phyloP scores from a whole-genome alignment of 1,140 invertebrate genomes.

The Rhopalosiphum maidis region DNA sequence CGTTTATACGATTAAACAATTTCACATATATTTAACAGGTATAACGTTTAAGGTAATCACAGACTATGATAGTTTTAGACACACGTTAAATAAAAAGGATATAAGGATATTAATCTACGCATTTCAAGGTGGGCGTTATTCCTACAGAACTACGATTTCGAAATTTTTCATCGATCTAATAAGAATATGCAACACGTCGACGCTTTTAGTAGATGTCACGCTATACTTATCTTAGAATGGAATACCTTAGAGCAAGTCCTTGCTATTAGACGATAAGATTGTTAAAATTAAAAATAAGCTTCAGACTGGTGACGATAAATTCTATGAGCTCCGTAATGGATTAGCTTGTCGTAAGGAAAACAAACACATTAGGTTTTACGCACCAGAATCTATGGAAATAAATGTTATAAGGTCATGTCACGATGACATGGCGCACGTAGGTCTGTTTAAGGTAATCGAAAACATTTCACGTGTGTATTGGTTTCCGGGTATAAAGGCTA shows the following conservation, averaged over 20 bases:
- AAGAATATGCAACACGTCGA: neutral
- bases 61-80: neutral
- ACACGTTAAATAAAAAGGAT: conserved; percentile 60
- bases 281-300: neutral
- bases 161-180: neutral
- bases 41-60: conserved; percentile 21
- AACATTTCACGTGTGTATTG: neutral
- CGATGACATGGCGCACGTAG: neutral
- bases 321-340: neutral
- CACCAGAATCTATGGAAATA: neutral
- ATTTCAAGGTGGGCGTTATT: conserved; percentile 4
- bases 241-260: neutral
- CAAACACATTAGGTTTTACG: neutral
- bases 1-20: neutral
- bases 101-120: conserved; percentile 58
- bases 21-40: neutral
- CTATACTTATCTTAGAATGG: neutral
- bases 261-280: neutral
- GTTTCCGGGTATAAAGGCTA: neutral
- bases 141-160: conserved; percentile 19
- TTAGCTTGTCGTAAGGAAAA: neutral
- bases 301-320: neutral
- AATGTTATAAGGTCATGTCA: neutral
- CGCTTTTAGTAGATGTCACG: neutral
- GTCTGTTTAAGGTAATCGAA: neutral